Evolutionary conservation across 2,113 vertebrate species (phyloP), one percentile per base, ranked within the genome.

Genomic region (Corythornis vintsioides): DNA sequence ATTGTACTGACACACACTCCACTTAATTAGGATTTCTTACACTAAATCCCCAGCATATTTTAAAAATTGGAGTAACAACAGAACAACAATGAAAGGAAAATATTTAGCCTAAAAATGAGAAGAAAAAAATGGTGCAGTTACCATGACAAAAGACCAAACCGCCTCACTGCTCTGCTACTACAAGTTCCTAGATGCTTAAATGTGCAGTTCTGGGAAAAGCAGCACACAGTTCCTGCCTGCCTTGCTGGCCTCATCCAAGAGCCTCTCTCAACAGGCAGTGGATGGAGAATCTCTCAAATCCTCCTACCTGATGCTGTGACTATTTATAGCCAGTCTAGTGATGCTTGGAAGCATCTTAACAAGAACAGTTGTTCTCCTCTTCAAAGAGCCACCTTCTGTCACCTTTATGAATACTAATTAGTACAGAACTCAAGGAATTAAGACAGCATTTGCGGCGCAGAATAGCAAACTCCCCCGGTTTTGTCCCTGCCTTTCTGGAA

Each of bases 21-120:
- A 45, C 67, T 88, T 88, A 91, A 94, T n/a, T 60, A 95, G 79
- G 75, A 77, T 61, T 93, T 85, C 84, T 83, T 89, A 52, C 76
- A 86, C n/a, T 42, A 83, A 86, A 53, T 64, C 43, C 38, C 50
- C 40, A 3, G 28, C 16, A 19, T 57, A 76, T 82, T 67, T 72
- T 28, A 29, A 35, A 21, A 55, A 55, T 4, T 19, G 48, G 48
- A 92, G 55, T 63, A 93, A 89, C 43, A 77, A 87, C 43, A 74
- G 42, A 85, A 71, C 60, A 86, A 83, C 70, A 71, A 74, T 4
- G 35, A 89, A 89, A 92, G 21, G 72, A 86, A 94, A 91, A 91
- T 77, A 95, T 76, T 90, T 89, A 66, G 67, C 61, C 33, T 93
- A 69, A 77, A 86, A 90, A 77, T 63, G 12, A 42, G 59, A 31